Percentiles rank a stretch among this genome's conserved stretches.
Evolutionary conservation across 2,888 invertebrate species (phyloP).

Genomic region (Protodeltote pygarga): DNA sequence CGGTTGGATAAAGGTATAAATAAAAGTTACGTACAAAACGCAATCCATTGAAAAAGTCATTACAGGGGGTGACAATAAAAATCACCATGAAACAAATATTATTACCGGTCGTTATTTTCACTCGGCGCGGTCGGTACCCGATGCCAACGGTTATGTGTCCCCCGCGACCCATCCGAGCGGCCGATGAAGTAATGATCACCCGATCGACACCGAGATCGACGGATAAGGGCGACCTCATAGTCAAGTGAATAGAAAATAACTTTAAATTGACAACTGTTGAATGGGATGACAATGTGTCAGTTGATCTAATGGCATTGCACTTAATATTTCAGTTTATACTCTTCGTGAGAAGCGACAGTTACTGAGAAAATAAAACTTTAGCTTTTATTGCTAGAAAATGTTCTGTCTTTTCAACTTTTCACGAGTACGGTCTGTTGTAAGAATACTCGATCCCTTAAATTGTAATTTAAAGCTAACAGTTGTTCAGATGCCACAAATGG

Average conservation of each 20-base stretch:
- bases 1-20: not conserved
- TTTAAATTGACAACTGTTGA: constrained; percentile 71
- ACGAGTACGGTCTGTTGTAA: too few relatives aligned
- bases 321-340: constrained; percentile 29
- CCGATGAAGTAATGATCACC: constrained; percentile 78
- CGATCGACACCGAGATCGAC: constrained; percentile 50
- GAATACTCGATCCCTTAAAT: too few relatives aligned
- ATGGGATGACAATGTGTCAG: constrained; percentile 46
- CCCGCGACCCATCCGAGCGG: constrained; percentile 63
- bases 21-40: constrained; percentile 13
- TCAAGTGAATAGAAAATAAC: constrained; percentile 68
- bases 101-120: constrained; percentile 60
- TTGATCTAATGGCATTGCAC: constrained; percentile 16
- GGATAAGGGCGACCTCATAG: constrained; percentile 50
- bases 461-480: too few relatives aligned
- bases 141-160: constrained; percentile 68
- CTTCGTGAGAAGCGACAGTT: constrained; percentile 32
- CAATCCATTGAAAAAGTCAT: constrained; percentile 45
- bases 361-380: constrained; percentile 17
- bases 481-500: too few relatives aligned
- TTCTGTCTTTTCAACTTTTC: constrained; percentile 20
- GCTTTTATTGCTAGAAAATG: constrained; percentile 9
- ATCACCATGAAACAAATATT: constrained; percentile 60
- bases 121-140: constrained; percentile 53
- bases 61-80: constrained; percentile 49